Percentiles rank a stretch among this genome's conserved stretches.
Conservation (phyloP, 2,113 vertebrate species). For the Vicugna pacos region DNA sequence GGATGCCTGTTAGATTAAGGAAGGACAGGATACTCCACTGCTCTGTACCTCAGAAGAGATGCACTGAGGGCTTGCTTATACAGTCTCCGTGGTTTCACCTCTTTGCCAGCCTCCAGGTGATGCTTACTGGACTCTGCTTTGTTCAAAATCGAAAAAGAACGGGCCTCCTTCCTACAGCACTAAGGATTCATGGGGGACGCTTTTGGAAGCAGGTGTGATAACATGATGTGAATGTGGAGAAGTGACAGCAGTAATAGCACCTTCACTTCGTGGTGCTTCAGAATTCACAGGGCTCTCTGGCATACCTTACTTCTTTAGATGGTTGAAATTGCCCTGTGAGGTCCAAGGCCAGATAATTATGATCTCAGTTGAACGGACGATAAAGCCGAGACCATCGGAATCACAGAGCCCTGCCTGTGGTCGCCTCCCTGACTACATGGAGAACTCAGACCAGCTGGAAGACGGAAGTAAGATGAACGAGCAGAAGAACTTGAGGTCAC, state of each 20-base stretch:
- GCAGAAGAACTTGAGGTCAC: not conserved
- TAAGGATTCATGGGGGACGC: not conserved
- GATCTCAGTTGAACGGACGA: not conserved
- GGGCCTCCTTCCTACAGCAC: not conserved
- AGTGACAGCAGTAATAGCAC: not conserved
- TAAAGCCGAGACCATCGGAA: not conserved
- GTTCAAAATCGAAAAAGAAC: not conserved
- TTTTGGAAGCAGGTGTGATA: not conserved
- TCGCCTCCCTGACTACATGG: not conserved
- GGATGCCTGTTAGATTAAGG: not conserved
- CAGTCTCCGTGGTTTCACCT: not conserved
- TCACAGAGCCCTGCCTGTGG: not conserved
- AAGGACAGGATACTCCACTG: not conserved
- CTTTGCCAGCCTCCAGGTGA: not conserved
- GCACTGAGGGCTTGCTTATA: accelerated
- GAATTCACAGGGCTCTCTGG: not conserved
- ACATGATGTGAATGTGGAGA: not conserved
- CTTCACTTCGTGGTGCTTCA: not conserved
- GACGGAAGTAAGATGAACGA: not conserved
- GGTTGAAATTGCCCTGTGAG: not conserved
- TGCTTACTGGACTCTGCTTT: not conserved
- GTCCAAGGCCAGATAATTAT: not conserved
- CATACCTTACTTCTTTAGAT: not conserved
- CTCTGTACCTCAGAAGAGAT: not conserved
- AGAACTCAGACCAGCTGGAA: not conserved